phyloP scores from a whole-genome alignment of 2,888 invertebrate genomes.

The Andrena minutula region DNA sequence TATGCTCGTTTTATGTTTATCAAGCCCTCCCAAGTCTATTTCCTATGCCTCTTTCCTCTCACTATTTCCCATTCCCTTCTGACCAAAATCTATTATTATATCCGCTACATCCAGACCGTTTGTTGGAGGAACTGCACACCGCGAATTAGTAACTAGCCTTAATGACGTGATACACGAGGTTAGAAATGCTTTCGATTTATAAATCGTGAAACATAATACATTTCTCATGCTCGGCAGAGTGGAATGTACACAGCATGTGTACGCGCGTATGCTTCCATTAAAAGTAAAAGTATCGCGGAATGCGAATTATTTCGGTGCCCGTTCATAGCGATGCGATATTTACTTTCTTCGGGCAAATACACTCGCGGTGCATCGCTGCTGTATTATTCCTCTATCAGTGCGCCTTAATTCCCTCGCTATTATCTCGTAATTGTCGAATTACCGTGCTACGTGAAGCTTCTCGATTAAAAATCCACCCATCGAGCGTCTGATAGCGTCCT shows the following conservation, averaged over 20 bases:
- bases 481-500: too few species aligned
- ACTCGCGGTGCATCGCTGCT: neutral
- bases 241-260: conserved; percentile 48
- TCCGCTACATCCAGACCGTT: neutral
- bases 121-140: conserved; percentile 6
- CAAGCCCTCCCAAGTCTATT: neutral
- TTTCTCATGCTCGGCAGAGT: conserved; percentile 62
- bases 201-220: conserved; percentile 56
- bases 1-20: neutral
- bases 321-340: conserved; percentile 13
- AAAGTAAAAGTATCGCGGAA: conserved; percentile 55
- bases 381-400: neutral
- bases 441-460: neutral
- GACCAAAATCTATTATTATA: neutral
- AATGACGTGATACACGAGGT: conserved; percentile 58
- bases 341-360: conserved; percentile 3
- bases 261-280: conserved; percentile 46
- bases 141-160: conserved; percentile 44
- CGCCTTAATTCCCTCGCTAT: conserved; percentile 1
- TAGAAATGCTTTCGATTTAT: conserved; percentile 54
- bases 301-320: conserved; percentile 35
- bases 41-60: neutral
- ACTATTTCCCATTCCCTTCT: neutral
- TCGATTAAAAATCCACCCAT: neutral
- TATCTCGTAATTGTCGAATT: neutral